Base-by-base conservation (phyloP, 2,888 invertebrate genomes). In the Chalcis sispes region DNA sequence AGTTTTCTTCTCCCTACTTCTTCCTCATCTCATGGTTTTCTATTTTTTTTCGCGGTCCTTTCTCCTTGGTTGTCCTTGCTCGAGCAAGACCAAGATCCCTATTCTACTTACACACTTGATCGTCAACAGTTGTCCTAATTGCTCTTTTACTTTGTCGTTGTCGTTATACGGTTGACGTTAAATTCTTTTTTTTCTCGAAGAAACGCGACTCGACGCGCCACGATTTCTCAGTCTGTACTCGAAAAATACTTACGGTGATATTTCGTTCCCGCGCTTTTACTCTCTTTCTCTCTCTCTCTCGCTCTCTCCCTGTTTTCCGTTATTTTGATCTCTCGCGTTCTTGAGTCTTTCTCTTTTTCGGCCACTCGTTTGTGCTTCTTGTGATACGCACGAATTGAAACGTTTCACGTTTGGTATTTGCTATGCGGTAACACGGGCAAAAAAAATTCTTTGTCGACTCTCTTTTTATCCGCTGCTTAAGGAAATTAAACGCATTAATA, bases 111-210 rank as follows among this genome's bases (percentile, higher is more conserved):
- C 54, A n/a, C 54, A 62, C 72, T 72, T 56, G 72, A 72, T 72
- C 56, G 72, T 64, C 72, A 46, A 56, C 64, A 25, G 56, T 64
- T 64, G 56, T 72, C 29, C 46, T 70, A 70, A 70, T 70, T 61
- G 61, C 61, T 36, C 61, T 61, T n/a, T 50, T 32, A 20, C 62
- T 65, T 70, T 70, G 59, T 50, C 10, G 69, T 61, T 70, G 70
- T 54, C 54, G 36, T 62, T 27, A 8, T 13, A 15, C 52, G 59
- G n/a, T 48, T 1, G 23, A 18, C 46, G 48, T 20, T 10, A 4
- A 8, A 10, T 20, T 56, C 27, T 36, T 42, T 62, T 20, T 46
- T 46, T 46, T n/a, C n/a, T n/a, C n/a, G n/a, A n/a, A n/a, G n/a
- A n/a, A n/a, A n/a, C n/a, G n/a, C n/a, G n/a, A n/a, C n/a, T n/a